Evolutionary conservation across 2,113 vertebrate genomes (phyloP), one percentile per base, ranked within the genome.

Genomic region (Lasiurus cinereus): DNA sequence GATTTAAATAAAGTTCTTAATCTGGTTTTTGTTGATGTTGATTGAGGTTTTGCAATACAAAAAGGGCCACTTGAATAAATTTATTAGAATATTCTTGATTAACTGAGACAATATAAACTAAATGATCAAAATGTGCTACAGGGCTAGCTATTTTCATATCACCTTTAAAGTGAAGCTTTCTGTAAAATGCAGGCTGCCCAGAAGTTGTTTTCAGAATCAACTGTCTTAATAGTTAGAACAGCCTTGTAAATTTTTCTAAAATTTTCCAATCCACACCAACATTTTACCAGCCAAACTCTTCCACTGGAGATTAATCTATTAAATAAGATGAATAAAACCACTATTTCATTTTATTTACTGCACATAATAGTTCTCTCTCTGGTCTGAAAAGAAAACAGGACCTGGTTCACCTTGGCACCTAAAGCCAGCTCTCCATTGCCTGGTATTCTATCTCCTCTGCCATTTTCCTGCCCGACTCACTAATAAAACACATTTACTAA

Each of bases 1-100:
- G 80, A 33, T 96, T 97, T 90, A 91, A 96, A 46, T 92, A 66
- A 46, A 83, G 3, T 52, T 22, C 77, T 94, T 64, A 82, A 16
- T 10, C 21, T 74, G 6, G 6, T 70, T 87, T 72, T 48, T 84
- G 33, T 80, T 72, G 27, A 66, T 66, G 66, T 24, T 76, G 14
- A 73, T 21, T 69, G 24, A 4, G 67, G 29, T 33, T 90, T 27
- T 56, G 4, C 86, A 70, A 70, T 46, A 6, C 24, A 95, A 95
- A 92, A 56, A 29, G 64, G 18, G 11, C 72, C 70, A 6, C 69
- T 95, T 24, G 14, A 39, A 39, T 39, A 43, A 90, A 46, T 89
- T 66, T 39, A 9, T 76, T 96, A 74, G 9, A 3, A 59, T 84
- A 36, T 73, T 33, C 12, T 72, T 50, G 72, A 87, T 94, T 87